Base-by-base conservation (phyloP, 2,797 vertebrate species). In the Crypturellus tataupa region DNA sequence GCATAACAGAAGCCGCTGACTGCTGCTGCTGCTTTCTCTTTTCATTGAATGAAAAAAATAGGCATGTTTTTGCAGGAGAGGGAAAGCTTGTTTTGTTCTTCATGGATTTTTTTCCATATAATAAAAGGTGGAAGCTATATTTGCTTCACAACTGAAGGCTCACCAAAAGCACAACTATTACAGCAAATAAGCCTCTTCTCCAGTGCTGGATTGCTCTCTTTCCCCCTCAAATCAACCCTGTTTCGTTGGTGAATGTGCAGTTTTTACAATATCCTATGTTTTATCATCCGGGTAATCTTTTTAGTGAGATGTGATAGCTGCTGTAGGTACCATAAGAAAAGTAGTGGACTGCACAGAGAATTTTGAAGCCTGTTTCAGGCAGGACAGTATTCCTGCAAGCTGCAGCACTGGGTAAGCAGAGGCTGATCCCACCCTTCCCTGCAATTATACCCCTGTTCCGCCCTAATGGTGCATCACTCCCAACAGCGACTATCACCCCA, bases 371-470 rank as follows among this genome's bases (percentile, higher is more conserved):
- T 12, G 29, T 80, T 76, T 77, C 3, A 12, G 47, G 16, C 68
- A 64, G 19, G n/a, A 27, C 42, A 68, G 55, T 79, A 33, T 93
- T 70, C 62, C 62, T 95, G 31, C 92, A 12, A 15, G 65, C 80
- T 46, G 46, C 51, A 56, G 79, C 84, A 19, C 90, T 82, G 91
- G 94, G 89, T 94, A 96, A 96, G 85, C 80, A 65, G 93, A 87
- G 40, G 35, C 88, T 85, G 53, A 80, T 91, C 90, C 49, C 87
- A 87, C 85, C 96, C 93, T 95, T 91, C 90, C 78, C 96, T 97
- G 97, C 97, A 98, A 85, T 98, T 97, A 97, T 96, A 95, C 90
- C 81, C 92, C 92, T 95, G 64, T 92, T 95, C 95, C 93, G 77
- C 94, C 55, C 10, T 95, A 92, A 94, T 79, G 85, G 84, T 96